Conservation (phyloP, 1,140 invertebrate species). For the Papilio polytes region DNA sequence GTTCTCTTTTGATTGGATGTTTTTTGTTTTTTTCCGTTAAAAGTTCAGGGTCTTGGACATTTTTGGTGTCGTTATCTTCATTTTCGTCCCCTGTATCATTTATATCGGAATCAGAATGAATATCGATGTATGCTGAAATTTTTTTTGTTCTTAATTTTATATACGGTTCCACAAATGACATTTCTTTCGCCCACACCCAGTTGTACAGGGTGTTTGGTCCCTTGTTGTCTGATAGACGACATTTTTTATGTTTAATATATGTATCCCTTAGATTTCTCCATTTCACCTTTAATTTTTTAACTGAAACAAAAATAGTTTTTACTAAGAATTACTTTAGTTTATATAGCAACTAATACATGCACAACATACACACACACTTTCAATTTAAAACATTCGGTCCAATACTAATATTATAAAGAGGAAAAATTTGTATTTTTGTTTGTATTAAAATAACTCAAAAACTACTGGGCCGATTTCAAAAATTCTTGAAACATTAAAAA, state of each 20-base stretch:
- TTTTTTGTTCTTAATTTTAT: constrained; percentile 19
- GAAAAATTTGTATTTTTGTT: too few relatives aligned
- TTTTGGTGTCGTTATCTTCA: background rate
- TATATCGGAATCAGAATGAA: constrained; percentile 2
- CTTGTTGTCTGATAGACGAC: constrained; percentile 21
- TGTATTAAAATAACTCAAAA: too few relatives aligned
- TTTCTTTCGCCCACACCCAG: constrained; percentile 37
- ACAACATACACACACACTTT: too few relatives aligned
- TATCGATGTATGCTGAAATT: background rate
- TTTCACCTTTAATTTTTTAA: constrained; percentile 27
- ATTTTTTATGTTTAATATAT: constrained; percentile 33
- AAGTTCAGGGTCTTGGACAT: constrained; percentile 18
- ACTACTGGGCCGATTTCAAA: too few relatives aligned
- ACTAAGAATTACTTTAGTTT: too few relatives aligned
- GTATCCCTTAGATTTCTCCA: constrained; percentile 43
- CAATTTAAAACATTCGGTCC: too few relatives aligned
- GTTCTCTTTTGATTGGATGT: constrained; percentile 26
- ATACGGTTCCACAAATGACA: constrained; percentile 34
- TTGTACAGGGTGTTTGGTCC: constrained; percentile 17
- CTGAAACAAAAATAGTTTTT: too few relatives aligned
- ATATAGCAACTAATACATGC: too few relatives aligned
- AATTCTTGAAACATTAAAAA: too few relatives aligned
- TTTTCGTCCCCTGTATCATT: background rate
- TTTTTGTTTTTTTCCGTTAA: constrained; percentile 3
- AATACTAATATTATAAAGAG: too few relatives aligned